Conservation (phyloP, 2,888 invertebrate species). For the Spodoptera littoralis region DNA sequence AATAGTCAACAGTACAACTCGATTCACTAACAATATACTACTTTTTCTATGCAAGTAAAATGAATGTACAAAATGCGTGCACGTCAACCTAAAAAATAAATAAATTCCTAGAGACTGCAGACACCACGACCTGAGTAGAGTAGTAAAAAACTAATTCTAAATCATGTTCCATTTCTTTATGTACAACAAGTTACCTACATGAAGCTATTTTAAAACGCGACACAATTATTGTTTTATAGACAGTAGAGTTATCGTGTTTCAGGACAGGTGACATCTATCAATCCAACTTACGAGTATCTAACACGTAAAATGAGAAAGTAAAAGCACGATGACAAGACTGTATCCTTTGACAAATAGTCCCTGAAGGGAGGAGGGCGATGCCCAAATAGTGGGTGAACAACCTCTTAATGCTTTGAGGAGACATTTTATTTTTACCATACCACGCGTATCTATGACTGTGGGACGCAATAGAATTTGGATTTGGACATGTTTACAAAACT, state of each 20-base stretch:
- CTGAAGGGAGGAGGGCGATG: conserved; percentile 79
- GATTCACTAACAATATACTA: too few species aligned
- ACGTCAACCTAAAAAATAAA: too few species aligned
- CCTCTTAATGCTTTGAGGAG: conserved; percentile 86
- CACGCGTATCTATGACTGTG: conserved; percentile 68
- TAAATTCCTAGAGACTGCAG: neutral
- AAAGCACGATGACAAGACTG: conserved; percentile 69
- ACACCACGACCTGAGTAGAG: conserved; percentile 1
- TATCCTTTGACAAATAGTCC: conserved; percentile 83
- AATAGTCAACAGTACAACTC: too few species aligned
- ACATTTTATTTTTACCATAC: conserved; percentile 88
- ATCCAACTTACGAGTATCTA: conserved; percentile 59
- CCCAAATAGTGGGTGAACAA: conserved; percentile 88
- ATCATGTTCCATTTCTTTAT: conserved; percentile 1
- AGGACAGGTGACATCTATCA: conserved; percentile 72
- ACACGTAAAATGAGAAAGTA: conserved; percentile 68
- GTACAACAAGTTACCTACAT: conserved; percentile 1
- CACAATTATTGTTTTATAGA: conserved; percentile 13
- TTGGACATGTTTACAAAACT: conserved; percentile 51
- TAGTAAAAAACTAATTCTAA: conserved; percentile 5
- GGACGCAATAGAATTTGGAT: conserved; percentile 59
- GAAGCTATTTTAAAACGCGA: conserved; percentile 14
- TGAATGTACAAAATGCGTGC: too few species aligned
- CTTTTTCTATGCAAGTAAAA: too few species aligned
- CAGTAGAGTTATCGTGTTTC: conserved; percentile 26